A percentile compares a stretch with the other conserved stretches of the same genome.
phyloP scores from a whole-genome alignment of 2,888 invertebrate genomes.

The Tortricodes alternella region DNA sequence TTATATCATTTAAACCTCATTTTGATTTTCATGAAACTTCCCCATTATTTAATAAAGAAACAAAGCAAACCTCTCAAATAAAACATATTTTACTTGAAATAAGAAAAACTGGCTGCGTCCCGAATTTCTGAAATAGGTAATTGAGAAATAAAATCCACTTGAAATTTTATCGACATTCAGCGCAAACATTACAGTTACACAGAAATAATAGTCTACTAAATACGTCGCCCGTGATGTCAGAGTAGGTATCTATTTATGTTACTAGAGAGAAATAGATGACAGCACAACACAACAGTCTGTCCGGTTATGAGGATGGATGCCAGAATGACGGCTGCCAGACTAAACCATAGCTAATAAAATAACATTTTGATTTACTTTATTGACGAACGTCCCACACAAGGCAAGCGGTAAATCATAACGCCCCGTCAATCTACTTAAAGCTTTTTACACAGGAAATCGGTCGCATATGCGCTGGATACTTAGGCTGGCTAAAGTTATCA shows the following conservation, averaged over 20 bases:
- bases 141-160: constrained; percentile 1
- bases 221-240: constrained; percentile 47
- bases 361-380: constrained; percentile 31
- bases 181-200: constrained; percentile 44
- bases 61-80: no score
- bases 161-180: constrained; percentile 21
- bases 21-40: no score
- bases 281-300: constrained; percentile 19
- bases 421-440: constrained; percentile 1
- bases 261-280: constrained; percentile 30
- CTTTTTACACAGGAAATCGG: constrained; percentile 15
- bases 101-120: constrained; percentile 2
- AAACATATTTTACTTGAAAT: no score
- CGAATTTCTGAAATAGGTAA: constrained; percentile 1
- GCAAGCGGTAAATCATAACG: constrained; percentile 21
- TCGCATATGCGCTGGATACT: background rate
- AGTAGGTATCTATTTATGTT: constrained; percentile 36
- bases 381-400: constrained; percentile 27
- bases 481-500: no score
- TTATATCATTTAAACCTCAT: no score
- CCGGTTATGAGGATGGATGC: constrained; percentile 19
- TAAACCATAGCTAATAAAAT: constrained; percentile 34
- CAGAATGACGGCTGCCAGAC: constrained; percentile 35
- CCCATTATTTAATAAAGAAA: no score
- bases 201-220: constrained; percentile 49